Percentiles rank a stretch among this genome's conserved stretches.
These are phyloP conservation scores for Petrolisthes cinctipes DNA, from an alignment of 2,888 invertebrate genomes.

Conservation along the genomic window DNA sequence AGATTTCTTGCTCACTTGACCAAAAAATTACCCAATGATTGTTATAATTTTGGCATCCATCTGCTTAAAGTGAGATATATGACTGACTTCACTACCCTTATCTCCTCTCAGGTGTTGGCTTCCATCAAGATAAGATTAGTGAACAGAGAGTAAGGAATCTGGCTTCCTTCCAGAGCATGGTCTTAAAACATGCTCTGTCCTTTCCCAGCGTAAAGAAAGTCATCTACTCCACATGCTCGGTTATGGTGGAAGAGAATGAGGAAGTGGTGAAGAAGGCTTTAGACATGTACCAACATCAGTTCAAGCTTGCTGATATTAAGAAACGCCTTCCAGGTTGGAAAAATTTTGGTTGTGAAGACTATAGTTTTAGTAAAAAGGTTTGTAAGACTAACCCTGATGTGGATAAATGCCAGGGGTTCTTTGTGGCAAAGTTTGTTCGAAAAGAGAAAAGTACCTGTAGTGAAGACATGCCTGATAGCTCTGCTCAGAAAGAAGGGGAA, in stretches of 20 bases:
- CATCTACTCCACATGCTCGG: slow-evolving; percentile 96
- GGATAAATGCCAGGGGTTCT: slow-evolving; percentile 7
- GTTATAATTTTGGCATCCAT: too few relatives aligned
- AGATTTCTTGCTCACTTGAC: too few relatives aligned
- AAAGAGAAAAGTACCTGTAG: too few relatives aligned
- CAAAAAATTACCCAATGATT: too few relatives aligned
- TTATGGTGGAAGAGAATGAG: slow-evolving; percentile 92
- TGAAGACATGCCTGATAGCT: neutral
- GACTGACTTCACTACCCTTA: neutral
- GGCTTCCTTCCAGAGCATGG: slow-evolving; percentile 80
- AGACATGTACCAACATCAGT: slow-evolving; percentile 69
- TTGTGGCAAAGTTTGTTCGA: neutral
- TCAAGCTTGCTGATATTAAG: neutral
- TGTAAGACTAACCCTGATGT: neutral
- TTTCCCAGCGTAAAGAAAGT: slow-evolving; percentile 88
- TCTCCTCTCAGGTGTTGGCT: slow-evolving; percentile 27
- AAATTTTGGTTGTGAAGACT: neutral
- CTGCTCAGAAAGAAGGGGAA: neutral
- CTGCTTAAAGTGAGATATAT: too few relatives aligned
- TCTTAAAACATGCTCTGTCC: slow-evolving; percentile 87
- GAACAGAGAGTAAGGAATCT: slow-evolving; percentile 67
- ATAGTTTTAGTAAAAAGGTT: neutral
- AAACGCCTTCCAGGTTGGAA: neutral
- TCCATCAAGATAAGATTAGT: slow-evolving; percentile 40
- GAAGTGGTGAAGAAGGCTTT: slow-evolving; percentile 83